Percentiles rank a stretch among this genome's conserved stretches.
Conservation (phyloP, 2,888 invertebrate species). For the Xestia xanthographa region DNA sequence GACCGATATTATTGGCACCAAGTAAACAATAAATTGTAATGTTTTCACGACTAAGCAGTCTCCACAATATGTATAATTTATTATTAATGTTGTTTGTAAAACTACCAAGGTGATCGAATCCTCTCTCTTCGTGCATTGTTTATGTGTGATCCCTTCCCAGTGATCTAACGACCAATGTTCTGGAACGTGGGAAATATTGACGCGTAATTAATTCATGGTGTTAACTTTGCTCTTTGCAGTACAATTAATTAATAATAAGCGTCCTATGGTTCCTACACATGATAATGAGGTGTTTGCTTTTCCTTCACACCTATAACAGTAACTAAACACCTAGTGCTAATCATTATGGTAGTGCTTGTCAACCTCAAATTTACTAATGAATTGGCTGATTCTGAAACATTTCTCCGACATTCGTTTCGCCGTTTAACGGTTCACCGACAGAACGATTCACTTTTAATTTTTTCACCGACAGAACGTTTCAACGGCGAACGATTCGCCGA, state of each 20-base stretch:
- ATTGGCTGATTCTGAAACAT: too few species aligned
- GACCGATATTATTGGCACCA: not conserved
- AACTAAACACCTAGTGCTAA: not conserved
- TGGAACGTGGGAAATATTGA: slow-evolving; percentile 56
- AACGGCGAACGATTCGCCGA: too few species aligned
- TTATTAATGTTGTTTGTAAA: slow-evolving; percentile 63
- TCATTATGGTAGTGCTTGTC: not conserved
- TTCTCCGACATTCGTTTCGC: too few species aligned
- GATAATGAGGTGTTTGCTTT: not conserved
- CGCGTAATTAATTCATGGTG: slow-evolving; percentile 26
- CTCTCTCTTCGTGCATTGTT: slow-evolving; percentile 66
- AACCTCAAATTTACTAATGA: not conserved
- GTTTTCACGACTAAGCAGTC: slow-evolving; percentile 55
- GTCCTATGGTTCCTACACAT: not conserved
- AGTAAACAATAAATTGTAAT: slow-evolving; percentile 38
- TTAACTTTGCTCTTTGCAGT: not conserved
- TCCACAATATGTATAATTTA: slow-evolving; percentile 47
- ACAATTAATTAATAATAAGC: too few species aligned
- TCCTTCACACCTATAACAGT: not conserved
- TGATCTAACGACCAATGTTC: slow-evolving; percentile 41
- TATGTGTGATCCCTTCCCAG: slow-evolving; percentile 53
- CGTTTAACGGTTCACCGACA: too few species aligned
- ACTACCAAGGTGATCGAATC: slow-evolving; percentile 64
- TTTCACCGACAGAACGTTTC: too few species aligned
- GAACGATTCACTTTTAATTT: too few species aligned